Base-by-base conservation (phyloP, 23 tunicate genomes). In the Halocynthia roretzi region DNA sequence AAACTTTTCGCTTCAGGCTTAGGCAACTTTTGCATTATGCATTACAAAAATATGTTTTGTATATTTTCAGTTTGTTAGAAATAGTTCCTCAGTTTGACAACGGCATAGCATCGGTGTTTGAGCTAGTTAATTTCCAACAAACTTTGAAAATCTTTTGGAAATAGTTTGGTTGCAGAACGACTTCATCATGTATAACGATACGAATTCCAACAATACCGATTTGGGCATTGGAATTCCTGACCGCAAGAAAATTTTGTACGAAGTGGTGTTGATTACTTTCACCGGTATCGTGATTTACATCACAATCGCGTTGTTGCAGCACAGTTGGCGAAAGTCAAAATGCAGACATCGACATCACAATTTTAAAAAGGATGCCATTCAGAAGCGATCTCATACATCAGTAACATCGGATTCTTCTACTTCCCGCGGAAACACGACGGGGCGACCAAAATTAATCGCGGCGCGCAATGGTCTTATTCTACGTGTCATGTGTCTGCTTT, bases 401-500 rank as follows among this genome's bases (percentile, higher is more conserved):
- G 6, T n/a, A 12, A 74, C 78, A 9, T 74, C 78, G n/a, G 78
- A 74, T 10, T 74, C 78, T 40, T 54, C 62, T 8, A 74, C 17
- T 5, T 74, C 78, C 10, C 55, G 56, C 52, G 55, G 64, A 0
- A 44, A 22, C 8, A 54, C 23, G 10, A 54, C 78, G 55, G 67
- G 78, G 7, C 55, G 56, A 53, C 56, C 78, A 18, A 74, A 56
- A 74, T 18, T 64, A 11, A 53, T 44, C 6, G n/a, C 78, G 56
- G 64, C 55, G 15, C 17, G 50, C 50, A 54, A 74, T 54, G 15
- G 64, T 14, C 56, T 62, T 15, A 54, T 74, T 4, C 56, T 74
- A 48, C 61, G 78, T 14, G 56, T 18, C 62, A 74, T 74, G 78
- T 52, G 64, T 53, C 22, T 74, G 9, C 0, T n/a, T 7, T 62